These are phyloP conservation scores for Hypomecis punctinalis DNA, from an alignment of 2,888 invertebrate genomes.

Conservation along the genomic window DNA sequence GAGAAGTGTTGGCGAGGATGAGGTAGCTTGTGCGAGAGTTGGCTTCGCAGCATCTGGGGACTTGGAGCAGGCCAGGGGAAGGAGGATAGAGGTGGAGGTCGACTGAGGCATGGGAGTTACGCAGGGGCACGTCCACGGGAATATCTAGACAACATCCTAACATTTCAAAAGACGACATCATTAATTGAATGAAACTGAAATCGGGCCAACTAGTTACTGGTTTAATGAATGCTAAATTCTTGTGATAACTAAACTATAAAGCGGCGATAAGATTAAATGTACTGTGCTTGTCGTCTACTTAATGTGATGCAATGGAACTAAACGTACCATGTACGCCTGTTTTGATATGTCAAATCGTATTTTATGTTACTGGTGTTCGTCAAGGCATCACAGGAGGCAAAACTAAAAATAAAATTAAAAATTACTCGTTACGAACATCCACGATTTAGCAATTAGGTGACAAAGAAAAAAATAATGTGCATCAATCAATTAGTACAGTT, in stretches of 20 bases:
- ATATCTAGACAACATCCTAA: constrained; percentile 55
- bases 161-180: not conserved
- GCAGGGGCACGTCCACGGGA: constrained; percentile 62
- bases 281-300: constrained; percentile 52
- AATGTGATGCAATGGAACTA: constrained; percentile 56
- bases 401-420: constrained; percentile 74
- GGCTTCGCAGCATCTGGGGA: constrained; percentile 27
- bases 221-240: constrained; percentile 45
- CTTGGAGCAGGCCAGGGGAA: constrained; percentile 43
- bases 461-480: constrained; percentile 34
- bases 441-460: constrained; percentile 13
- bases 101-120: constrained; percentile 67
- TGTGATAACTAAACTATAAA: constrained; percentile 48
- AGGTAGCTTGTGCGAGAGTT: constrained; percentile 58
- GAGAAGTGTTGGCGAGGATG: constrained; percentile 51
- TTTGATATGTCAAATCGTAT: constrained; percentile 50
- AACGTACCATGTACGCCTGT: constrained; percentile 53
- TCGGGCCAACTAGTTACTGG: constrained; percentile 21
- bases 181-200: not conserved
- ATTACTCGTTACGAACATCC: constrained; percentile 21
- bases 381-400: constrained; percentile 80
- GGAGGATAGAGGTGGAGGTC: constrained; percentile 60
- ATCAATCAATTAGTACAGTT: constrained; percentile 29
- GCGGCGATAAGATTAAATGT: constrained; percentile 49
- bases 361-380: constrained; percentile 57